Percentiles rank a stretch among this genome's conserved stretches.
Conservation (phyloP, 1,140 invertebrate species). For the Planococcus citri region DNA sequence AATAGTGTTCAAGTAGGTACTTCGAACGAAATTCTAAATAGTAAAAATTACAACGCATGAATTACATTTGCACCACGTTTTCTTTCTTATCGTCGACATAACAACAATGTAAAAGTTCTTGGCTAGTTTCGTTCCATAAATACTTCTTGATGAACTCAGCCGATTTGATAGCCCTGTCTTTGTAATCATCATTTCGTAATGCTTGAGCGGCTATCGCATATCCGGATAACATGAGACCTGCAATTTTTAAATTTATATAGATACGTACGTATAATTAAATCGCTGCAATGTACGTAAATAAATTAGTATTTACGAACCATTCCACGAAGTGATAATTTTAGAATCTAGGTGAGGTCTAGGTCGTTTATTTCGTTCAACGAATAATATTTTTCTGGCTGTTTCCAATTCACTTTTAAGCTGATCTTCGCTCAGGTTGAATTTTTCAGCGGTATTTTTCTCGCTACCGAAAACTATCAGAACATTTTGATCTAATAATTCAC, state of each 20-base stretch:
- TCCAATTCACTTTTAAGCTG: conserved; percentile 47
- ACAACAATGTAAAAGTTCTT: conserved; percentile 66
- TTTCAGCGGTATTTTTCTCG: conserved; percentile 54
- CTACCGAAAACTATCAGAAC: conserved; percentile 61
- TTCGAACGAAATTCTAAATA: too few species aligned
- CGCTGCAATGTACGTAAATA: background rate
- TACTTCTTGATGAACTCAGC: conserved; percentile 64
- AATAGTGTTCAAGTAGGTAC: too few species aligned
- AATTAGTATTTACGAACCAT: conserved; percentile 50
- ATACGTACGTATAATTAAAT: background rate
- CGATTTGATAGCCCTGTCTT: conserved; percentile 58
- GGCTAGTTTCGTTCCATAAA: conserved; percentile 50
- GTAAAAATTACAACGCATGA: conserved; percentile 30
- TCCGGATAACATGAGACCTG: conserved; percentile 71
- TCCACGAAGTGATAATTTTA: conserved; percentile 88
- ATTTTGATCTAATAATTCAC: conserved; percentile 74
- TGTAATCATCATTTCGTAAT: conserved; percentile 50
- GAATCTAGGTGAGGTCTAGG: conserved; percentile 81
- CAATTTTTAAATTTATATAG: too few species aligned
- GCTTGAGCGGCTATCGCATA: conserved; percentile 62
- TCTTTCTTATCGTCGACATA: conserved; percentile 51
- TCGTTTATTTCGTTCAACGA: conserved; percentile 51
- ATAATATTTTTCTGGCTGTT: conserved; percentile 53
- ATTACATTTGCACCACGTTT: conserved; percentile 42
- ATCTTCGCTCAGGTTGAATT: conserved; percentile 50